A percentile compares a stretch with the other conserved stretches of the same genome.
phyloP scores from a whole-genome alignment of 92 coral and sea anemone genomes.

The Porites evermanni region DNA sequence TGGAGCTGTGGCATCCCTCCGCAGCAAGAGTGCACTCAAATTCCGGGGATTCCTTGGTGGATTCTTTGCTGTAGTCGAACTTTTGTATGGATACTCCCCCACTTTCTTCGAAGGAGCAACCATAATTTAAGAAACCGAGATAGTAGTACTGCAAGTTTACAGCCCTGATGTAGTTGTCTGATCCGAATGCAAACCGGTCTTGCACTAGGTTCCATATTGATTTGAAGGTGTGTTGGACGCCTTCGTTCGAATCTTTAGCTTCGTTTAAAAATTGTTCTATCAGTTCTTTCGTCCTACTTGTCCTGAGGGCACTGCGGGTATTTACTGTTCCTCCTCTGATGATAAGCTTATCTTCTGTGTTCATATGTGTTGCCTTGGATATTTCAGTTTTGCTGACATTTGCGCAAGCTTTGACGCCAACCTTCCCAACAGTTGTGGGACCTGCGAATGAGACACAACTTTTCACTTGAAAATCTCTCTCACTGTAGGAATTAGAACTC shows the following conservation, averaged over 20 bases:
- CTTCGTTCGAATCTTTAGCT: neutral
- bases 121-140: constrained; percentile 14
- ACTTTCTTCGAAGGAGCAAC: neutral
- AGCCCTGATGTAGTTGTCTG: no score
- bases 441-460: constrained; percentile 4
- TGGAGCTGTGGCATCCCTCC: constrained; percentile 43
- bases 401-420: neutral
- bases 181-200: neutral
- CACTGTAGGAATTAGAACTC: constrained; percentile 3
- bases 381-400: constrained; percentile 5
- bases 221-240: neutral
- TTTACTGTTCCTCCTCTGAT: neutral
- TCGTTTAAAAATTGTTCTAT: constrained; percentile 19
- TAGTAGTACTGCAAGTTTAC: constrained; percentile 10
- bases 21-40: constrained; percentile 33
- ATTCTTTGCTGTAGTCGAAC: neutral
- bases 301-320: no score
- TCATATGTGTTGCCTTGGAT: neutral
- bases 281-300: no score
- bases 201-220: constrained; percentile 48
- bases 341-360: constrained; percentile 17
- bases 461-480: constrained; percentile 31
- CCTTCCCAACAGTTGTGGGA: neutral
- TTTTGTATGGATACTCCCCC: neutral
- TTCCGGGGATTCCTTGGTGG: constrained; percentile 12